These are phyloP conservation scores for pig (Sus scrofa) DNA, from an alignment of 2,113 vertebrate genomes.

Conservation along the genomic window T2T-Sscrofa CM000812.6:66981001-66981500, in stretches of 20 bases:
- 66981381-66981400: not conserved
- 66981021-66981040: not conserved
- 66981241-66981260: constrained; percentile 11
- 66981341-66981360: constrained; percentile 3
- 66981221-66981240: constrained; percentile 54
- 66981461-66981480: not conserved
- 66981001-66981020: not conserved
- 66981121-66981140: constrained; percentile 50
- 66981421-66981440: not conserved
- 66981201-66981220: constrained; percentile 24
- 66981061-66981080: not conserved
- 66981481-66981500: not conserved
- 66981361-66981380: not conserved
- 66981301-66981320: constrained; percentile 46
- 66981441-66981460: not conserved
- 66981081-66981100: constrained; percentile 17
- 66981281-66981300: constrained; percentile 42
- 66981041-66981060: constrained; percentile 7
- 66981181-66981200: constrained; percentile 19
- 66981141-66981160: constrained; percentile 30
- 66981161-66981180: not conserved
- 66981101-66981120: not conserved
- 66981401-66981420: not conserved
- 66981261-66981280: constrained; percentile 54
- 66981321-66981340: constrained; percentile 40